A percentile compares a stretch with the other conserved stretches of the same genome.
Evolutionary conservation across 2,113 vertebrate species (phyloP).

Genomic region (Corythaixoides concolor): DNA sequence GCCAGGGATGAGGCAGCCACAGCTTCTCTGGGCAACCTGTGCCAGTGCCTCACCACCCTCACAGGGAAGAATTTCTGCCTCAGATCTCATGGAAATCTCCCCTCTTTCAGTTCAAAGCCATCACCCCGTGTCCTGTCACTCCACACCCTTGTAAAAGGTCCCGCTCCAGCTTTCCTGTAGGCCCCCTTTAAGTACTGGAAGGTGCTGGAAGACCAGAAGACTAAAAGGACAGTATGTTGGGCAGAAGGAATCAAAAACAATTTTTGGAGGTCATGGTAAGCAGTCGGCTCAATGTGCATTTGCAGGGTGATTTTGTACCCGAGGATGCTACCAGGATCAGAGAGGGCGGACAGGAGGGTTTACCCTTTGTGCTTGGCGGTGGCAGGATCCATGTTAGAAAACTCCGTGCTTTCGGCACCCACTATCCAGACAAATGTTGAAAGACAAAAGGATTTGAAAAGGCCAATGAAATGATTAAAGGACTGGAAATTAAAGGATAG

Average conservation of each 20-base stretch:
- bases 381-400: background rate
- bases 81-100: too few species aligned
- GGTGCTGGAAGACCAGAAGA: too few species aligned
- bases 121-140: too few species aligned
- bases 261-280: fast-evolving
- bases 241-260: background rate
- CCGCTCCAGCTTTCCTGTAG: too few species aligned
- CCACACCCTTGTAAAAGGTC: too few species aligned
- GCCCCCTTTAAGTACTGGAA: too few species aligned
- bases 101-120: too few species aligned
- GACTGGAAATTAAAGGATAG: background rate
- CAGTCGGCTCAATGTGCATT: background rate
- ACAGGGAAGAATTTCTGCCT: too few species aligned
- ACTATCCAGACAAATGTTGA: fast-evolving
- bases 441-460: background rate
- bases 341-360: background rate
- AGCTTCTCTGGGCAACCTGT: too few species aligned
- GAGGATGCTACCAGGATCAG: fast-evolving
- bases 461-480: background rate
- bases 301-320: fast-evolving
- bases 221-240: background rate
- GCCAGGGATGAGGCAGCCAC: too few species aligned
- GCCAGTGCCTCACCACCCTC: too few species aligned
- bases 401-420: too few species aligned
- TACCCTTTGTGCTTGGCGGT: background rate